phyloP scores from a whole-genome alignment of 2,797 vertebrate genomes.

The Menidia menidia region DNA sequence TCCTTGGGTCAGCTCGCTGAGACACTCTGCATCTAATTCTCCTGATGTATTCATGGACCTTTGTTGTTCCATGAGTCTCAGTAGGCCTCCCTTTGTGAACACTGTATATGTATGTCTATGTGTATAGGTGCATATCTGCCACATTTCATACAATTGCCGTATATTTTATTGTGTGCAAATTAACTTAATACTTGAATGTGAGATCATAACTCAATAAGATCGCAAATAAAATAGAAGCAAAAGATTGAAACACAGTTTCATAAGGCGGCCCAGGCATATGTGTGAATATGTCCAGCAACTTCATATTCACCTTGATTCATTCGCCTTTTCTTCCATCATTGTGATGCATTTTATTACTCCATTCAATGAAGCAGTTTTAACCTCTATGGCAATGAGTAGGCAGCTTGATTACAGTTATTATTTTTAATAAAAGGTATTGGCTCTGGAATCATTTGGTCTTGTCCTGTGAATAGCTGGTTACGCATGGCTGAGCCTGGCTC shows the following conservation, averaged over 20 bases:
- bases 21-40: too few relatives aligned
- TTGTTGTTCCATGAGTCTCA: too few relatives aligned
- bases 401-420: slow-evolving; percentile 81
- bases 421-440: slow-evolving; percentile 77
- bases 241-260: not conserved
- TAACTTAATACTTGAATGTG: not conserved
- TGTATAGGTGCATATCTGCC: too few relatives aligned
- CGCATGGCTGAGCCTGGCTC: slow-evolving; percentile 35
- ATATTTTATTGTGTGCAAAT: too few relatives aligned
- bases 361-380: slow-evolving; percentile 69
- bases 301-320: slow-evolving; percentile 59
- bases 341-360: slow-evolving; percentile 65
- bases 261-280: not conserved
- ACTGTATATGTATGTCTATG: too few relatives aligned
- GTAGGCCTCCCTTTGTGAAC: too few relatives aligned
- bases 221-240: not conserved
- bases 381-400: slow-evolving; percentile 61
- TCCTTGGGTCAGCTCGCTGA: too few relatives aligned
- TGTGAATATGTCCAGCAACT: slow-evolving; percentile 17
- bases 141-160: too few relatives aligned
- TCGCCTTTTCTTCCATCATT: slow-evolving; percentile 59
- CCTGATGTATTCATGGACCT: too few relatives aligned
- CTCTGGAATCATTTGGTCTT: slow-evolving; percentile 68
- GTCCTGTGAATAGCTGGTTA: slow-evolving; percentile 64
- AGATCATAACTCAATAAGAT: not conserved